phyloP scores from a whole-genome alignment of 2,113 vertebrate genomes.

The Nesogale talazaci region DNA sequence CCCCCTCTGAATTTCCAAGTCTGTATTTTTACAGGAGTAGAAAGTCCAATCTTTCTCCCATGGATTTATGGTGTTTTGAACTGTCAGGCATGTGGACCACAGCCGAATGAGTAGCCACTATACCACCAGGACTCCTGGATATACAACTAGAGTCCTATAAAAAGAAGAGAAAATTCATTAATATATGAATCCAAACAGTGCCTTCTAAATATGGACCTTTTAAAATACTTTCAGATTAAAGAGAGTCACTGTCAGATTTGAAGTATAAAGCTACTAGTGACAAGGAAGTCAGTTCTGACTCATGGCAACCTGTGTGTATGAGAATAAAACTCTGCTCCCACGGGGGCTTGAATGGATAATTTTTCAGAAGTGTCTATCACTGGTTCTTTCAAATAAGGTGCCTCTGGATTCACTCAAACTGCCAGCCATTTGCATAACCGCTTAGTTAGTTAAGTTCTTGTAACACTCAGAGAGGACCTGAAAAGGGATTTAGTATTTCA shows the following conservation, averaged over 20 bases:
- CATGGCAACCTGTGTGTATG: neutral
- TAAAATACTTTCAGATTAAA: neutral
- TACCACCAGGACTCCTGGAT: neutral
- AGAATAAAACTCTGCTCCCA: neutral
- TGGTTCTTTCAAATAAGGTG: neutral
- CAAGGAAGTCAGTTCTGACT: neutral
- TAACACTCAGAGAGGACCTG: neutral
- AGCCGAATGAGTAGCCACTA: too few species aligned
- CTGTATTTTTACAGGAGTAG: too few species aligned
- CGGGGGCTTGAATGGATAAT: neutral
- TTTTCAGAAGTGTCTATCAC: neutral
- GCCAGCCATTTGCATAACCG: neutral
- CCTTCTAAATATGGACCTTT: neutral
- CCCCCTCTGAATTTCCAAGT: too few species aligned
- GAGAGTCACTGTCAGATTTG: neutral
- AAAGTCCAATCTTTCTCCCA: too few species aligned
- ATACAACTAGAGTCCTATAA: neutral
- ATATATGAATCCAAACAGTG: neutral
- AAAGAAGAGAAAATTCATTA: constrained; percentile 7
- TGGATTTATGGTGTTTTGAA: too few species aligned
- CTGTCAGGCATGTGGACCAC: too few species aligned
- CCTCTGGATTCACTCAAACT: neutral
- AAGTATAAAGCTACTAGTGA: neutral
- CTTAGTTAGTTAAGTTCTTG: neutral
- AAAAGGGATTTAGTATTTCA: neutral